Evolutionary conservation across 2,888 invertebrate genomes (phyloP).

Genomic region (Caenorhabditis imperialis): DNA sequence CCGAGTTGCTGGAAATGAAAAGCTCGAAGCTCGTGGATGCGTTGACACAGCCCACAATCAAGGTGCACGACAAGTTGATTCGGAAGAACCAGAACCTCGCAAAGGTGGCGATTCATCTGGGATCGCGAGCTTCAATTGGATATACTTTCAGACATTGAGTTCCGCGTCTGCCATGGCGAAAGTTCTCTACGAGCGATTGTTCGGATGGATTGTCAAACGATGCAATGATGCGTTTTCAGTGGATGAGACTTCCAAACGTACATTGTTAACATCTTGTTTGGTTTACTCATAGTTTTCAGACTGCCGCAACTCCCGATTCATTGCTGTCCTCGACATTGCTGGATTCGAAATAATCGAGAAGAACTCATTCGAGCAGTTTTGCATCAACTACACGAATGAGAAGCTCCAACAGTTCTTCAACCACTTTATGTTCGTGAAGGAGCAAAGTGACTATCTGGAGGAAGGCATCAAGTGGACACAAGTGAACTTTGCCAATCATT

Average conservation of each 20-base stretch:
- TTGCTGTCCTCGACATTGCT: slow-evolving; percentile 77
- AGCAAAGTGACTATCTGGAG: slow-evolving; percentile 73
- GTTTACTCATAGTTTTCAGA: slow-evolving; percentile 15
- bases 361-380: slow-evolving; percentile 77
- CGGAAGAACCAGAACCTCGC: slow-evolving; percentile 80
- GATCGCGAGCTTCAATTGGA: too few relatives aligned
- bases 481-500: slow-evolving; percentile 86
- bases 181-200: slow-evolving; percentile 73
- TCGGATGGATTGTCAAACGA: slow-evolving; percentile 71
- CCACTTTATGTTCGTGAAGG: slow-evolving; percentile 76
- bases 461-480: slow-evolving; percentile 83
- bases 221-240: slow-evolving; percentile 67
- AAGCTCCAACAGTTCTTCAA: slow-evolving; percentile 78
- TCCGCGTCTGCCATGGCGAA: slow-evolving; percentile 74
- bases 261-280: neutral
- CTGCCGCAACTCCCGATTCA: slow-evolving; percentile 58
- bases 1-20: slow-evolving; percentile 67
- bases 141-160: slow-evolving; percentile 59
- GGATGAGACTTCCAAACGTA: slow-evolving; percentile 35
- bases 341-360: slow-evolving; percentile 76
- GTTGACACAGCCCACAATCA: slow-evolving; percentile 80
- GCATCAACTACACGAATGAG: slow-evolving; percentile 78
- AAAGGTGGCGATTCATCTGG: slow-evolving; percentile 76
- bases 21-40: slow-evolving; percentile 77
- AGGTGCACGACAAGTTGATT: slow-evolving; percentile 80